phyloP scores from a whole-genome alignment of 1,140 invertebrate genomes.

The Telenomus remus region DNA sequence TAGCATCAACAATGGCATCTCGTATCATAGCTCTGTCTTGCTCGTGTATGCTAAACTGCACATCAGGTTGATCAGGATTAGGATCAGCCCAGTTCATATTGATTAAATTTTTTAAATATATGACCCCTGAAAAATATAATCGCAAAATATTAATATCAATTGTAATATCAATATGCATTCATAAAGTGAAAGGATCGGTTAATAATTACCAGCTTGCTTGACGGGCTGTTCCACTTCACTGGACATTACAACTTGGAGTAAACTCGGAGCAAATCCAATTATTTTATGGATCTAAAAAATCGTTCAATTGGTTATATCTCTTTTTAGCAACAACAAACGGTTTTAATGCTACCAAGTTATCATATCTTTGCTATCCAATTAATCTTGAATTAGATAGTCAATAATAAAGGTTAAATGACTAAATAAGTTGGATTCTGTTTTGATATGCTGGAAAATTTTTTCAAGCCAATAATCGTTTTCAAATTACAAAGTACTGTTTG shows the following conservation, averaged over 20 bases:
- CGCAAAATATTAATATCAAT: not conserved
- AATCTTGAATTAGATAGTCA: too few species aligned
- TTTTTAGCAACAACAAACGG: not conserved
- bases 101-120: conserved; percentile 98
- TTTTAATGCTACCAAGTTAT: too few species aligned
- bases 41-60: conserved; percentile 94
- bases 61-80: conserved; percentile 84
- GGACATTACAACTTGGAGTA: conserved; percentile 95
- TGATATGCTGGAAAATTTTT: too few species aligned
- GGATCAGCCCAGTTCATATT: conserved; percentile 91
- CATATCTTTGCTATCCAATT: too few species aligned
- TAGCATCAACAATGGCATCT: conserved; percentile 94
- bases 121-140: conserved; percentile 79
- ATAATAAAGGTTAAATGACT: too few species aligned
- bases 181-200: not conserved
- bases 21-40: conserved; percentile 96
- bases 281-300: conserved; percentile 91
- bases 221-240: conserved; percentile 92
- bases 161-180: not conserved
- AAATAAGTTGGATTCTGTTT: too few species aligned
- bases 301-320: not conserved
- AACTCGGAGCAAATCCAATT: conserved; percentile 94
- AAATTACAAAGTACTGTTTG: too few species aligned
- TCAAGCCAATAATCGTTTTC: too few species aligned
- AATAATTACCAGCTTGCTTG: conserved; percentile 87